A percentile compares a stretch with the other conserved stretches of the same genome.
phyloP scores from a whole-genome alignment of 1,140 invertebrate species.

The Stenopsyche tienmushanensis region DNA sequence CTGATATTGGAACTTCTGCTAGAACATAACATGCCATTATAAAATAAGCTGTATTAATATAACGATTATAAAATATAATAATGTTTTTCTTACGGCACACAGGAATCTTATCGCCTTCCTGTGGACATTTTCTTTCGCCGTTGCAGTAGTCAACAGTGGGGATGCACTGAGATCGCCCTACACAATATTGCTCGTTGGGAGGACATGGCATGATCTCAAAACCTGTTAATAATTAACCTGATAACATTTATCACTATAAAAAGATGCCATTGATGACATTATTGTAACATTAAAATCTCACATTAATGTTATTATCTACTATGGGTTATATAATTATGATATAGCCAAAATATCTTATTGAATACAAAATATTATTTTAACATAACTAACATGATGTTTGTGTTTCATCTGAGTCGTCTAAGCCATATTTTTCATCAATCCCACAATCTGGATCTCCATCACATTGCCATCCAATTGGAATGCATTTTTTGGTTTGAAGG shows the following conservation, averaged over 20 bases:
- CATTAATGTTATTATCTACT: slow-evolving; percentile 12
- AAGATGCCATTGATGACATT: not conserved
- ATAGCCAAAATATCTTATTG: not conserved
- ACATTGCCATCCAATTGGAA: slow-evolving; percentile 75
- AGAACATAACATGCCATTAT: too few relatives aligned
- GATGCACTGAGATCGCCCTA: slow-evolving; percentile 63
- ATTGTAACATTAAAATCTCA: not conserved
- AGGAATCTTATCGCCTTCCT: too few relatives aligned
- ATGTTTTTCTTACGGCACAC: too few relatives aligned
- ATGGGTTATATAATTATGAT: too few relatives aligned
- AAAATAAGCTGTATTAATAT: not conserved
- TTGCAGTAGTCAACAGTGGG: slow-evolving; percentile 65
- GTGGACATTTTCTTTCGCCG: slow-evolving; percentile 63
- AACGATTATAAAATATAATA: not conserved
- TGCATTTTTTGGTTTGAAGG: slow-evolving; percentile 64
- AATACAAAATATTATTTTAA: too few relatives aligned
- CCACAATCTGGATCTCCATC: slow-evolving; percentile 78
- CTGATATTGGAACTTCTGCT: slow-evolving; percentile 10
- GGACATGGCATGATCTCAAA: slow-evolving; percentile 56
- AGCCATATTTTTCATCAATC: slow-evolving; percentile 57
- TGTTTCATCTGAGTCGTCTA: slow-evolving; percentile 63
- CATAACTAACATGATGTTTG: too few relatives aligned
- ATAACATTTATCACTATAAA: too few relatives aligned
- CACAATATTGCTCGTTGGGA: slow-evolving; percentile 62
- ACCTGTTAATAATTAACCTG: too few relatives aligned